Evolutionary conservation across 2,113 vertebrate genomes (phyloP).

Genomic region (Aegotheles bennettii): DNA sequence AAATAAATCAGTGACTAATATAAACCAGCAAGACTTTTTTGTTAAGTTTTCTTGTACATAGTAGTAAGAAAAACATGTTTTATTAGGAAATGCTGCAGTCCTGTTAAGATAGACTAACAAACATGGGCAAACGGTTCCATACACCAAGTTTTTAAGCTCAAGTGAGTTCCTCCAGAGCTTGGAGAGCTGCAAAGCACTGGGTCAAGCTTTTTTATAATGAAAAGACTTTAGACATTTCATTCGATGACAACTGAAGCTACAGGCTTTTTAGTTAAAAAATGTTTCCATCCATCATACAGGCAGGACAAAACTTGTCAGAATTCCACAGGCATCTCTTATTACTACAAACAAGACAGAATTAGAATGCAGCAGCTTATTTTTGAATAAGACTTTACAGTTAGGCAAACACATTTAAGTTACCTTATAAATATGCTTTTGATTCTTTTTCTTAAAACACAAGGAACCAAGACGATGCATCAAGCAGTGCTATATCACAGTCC

Average conservation of each 20-base stretch:
- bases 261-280: neutral
- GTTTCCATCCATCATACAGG: neutral
- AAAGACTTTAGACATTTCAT: neutral
- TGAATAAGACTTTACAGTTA: neutral
- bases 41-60: neutral
- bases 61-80: neutral
- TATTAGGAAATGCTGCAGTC: neutral
- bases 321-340: neutral
- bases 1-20: neutral
- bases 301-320: slow-evolving; percentile 36
- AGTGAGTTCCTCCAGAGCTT: neutral
- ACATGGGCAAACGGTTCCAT: neutral
- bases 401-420: neutral
- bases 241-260: neutral
- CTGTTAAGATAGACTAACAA: neutral
- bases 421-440: neutral
- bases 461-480: neutral
- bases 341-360: neutral
- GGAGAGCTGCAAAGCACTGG: neutral
- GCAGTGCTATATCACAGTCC: neutral
- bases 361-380: neutral
- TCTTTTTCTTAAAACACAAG: neutral
- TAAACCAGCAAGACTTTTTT: neutral
- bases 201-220: neutral
- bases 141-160: neutral